Base-by-base conservation (phyloP, 2,113 vertebrate species). In the Mesitornis unicolor region DNA sequence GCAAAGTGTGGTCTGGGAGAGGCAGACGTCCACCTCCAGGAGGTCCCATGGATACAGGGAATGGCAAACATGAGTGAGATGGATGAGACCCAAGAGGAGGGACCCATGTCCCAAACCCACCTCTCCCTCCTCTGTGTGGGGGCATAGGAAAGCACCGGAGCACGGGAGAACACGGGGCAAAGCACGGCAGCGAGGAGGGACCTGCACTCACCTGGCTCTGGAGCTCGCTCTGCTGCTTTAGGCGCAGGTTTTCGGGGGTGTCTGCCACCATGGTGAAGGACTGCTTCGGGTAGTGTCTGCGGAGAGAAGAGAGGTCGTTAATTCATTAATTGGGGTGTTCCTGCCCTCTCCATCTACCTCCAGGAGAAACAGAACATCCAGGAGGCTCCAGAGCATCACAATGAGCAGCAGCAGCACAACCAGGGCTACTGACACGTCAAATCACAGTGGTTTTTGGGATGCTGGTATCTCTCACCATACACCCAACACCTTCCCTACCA, bases 221-320 rank as follows among this genome's bases (percentile, higher is more conserved):
- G 84, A 99, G 99, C 98, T 99, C 98, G 10, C 98, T 99, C 98
- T 99, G 99, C 96, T 99, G 98, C 98, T 99, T 99, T 80, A 99
- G 99, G 33, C 99, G 99, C 94, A 99, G 98, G 97, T 99, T 99
- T 98, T 99, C 99, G 8, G 99, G 99, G 81, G 99, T 99, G 97
- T 99, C 99, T 13, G 99, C 99, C 98, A 99, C 99, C 90, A 98
- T 98, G 96, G 99, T 99, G 98, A 99, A 99, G 91, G 98, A 98
- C 89, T 99, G 98, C 98, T 99, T 99, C 76, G 99, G 99, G 98
- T 99, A 99, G 98, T 99, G 99, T 98, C 99, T 99, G 98, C 18
- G 11, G 48, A 24, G 92, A 90, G 48, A 69, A 26, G 35, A 31
- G 21, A 36, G 40, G 19, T 1, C 2, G 1, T 80, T 7, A 82